These are phyloP conservation scores for Solenopsis fugax DNA, from an alignment of 1,140 invertebrate species.

Conservation along the genomic window DNA sequence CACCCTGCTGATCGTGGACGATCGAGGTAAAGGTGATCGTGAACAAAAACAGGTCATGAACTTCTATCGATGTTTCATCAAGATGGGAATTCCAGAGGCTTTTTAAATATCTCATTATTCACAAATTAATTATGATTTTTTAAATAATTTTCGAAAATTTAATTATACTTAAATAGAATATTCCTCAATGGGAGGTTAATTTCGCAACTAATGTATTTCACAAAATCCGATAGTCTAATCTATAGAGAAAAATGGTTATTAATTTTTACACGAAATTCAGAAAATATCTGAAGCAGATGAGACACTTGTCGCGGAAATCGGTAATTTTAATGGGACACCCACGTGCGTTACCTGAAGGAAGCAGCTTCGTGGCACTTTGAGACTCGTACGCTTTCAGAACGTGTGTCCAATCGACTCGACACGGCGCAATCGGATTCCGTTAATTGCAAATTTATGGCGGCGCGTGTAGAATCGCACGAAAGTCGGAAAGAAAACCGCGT, in stretches of 20 bases:
- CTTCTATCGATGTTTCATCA: slow-evolving; percentile 32
- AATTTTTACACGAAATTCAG: neutral
- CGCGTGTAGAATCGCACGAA: slow-evolving; percentile 48
- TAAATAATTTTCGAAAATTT: neutral
- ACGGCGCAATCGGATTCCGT: slow-evolving; percentile 67
- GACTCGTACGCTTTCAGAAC: slow-evolving; percentile 40
- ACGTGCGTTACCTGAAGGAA: slow-evolving; percentile 51
- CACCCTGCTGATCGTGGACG: slow-evolving; percentile 57
- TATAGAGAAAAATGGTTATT: slow-evolving; percentile 39
- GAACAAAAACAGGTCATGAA: slow-evolving; percentile 58
- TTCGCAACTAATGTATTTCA: neutral
- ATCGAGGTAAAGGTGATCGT: slow-evolving; percentile 63
- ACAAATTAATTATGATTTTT: neutral
- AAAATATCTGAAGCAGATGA: slow-evolving; percentile 26
- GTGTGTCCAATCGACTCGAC: slow-evolving; percentile 66
- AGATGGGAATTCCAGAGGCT: slow-evolving; percentile 2
- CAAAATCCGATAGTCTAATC: slow-evolving; percentile 40
- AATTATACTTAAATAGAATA: neutral
- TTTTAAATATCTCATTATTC: slow-evolving; percentile 4
- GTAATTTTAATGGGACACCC: slow-evolving; percentile 74
- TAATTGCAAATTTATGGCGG: slow-evolving; percentile 73
- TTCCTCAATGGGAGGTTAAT: slow-evolving; percentile 18
- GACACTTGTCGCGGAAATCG: slow-evolving; percentile 72
- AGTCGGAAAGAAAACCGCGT: slow-evolving; percentile 38
- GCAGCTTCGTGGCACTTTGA: slow-evolving; percentile 27